Evolutionary conservation across 2,797 vertebrate genomes (phyloP), one percentile per base, ranked within the genome.

Genomic region (Rhinophrynus dorsalis): DNA sequence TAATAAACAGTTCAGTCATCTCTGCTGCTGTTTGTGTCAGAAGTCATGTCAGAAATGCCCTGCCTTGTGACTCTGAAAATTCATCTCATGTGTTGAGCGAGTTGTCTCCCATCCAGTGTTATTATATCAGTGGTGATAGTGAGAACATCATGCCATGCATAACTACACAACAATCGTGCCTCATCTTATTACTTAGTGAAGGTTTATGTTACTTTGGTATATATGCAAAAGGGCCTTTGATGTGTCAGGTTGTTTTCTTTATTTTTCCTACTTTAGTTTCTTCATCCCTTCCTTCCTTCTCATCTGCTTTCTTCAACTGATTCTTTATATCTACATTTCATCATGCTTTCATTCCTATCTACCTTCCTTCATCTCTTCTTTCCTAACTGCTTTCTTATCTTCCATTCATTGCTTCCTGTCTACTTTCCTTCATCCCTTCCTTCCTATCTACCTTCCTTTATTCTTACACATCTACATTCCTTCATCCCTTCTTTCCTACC

Each of bases 51-150:
- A 56, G 54, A 20, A 37, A 24, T 23, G 38, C 5, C 30, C 21
- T 29, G 13, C n/a, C 26, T 45, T 20, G 48, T 47, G 38, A 62
- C 38, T 35, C 29, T 60, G 35, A 60, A 20, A 38, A 30, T 38
- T 57, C 55, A 59, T 51, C 45, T 68, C 32, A 3, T 15, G n/a
- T 40, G 32, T 38, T 42, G 32, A 23, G 58, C n/a, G 51, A 10
- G 10, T 40, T 40, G 23, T 38, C 33, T 40, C 35, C 55, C 23
- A 58, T 40, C 33, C 21, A 30, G 6, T 50, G 47, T 11, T 15
- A 58, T 40, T 26, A 7, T 12, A 15, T 5, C 13, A 58, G 21
- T 8, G 17, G 11, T 10, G 20, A 20, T 56, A 18, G 30, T 21
- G 30, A 35, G 3, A 35, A 37, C 52, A 21, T 37, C 37, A 4